Conservation (phyloP, 2,797 vertebrate species). For the Petrocephalus schoutedeni region DNA sequence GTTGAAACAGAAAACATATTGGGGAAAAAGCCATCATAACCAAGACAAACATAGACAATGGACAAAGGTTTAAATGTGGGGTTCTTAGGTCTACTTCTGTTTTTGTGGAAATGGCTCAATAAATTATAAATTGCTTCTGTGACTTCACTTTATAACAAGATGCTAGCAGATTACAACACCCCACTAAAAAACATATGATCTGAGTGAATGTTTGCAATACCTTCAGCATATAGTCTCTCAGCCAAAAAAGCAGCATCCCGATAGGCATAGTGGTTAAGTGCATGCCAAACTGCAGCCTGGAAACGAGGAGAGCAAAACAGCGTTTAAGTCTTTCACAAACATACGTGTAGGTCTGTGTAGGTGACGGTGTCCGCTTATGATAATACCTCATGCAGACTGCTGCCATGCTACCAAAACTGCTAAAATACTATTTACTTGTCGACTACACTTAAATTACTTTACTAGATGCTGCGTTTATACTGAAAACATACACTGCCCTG, state of each 20-base stretch:
- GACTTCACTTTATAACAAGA: background rate
- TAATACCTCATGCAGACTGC: background rate
- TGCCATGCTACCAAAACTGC: background rate
- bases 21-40: background rate
- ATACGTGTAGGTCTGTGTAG: background rate
- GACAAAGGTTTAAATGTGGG: background rate
- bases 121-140: background rate
- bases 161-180: background rate
- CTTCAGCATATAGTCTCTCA: conserved; percentile 94
- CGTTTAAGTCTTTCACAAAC: background rate
- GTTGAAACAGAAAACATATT: conserved; percentile 20
- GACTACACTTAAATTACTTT: background rate
- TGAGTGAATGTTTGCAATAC: conserved; percentile 49
- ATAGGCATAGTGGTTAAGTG: conserved; percentile 96
- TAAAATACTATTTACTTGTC: background rate
- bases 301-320: conserved; percentile 30
- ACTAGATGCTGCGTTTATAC: background rate
- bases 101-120: background rate
- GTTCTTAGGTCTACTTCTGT: background rate
- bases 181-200: background rate
- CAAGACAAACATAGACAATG: background rate
- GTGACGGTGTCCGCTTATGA: background rate
- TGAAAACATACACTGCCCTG: background rate
- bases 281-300: conserved; percentile 98
- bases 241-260: conserved; percentile 94